A percentile compares a stretch with the other conserved stretches of the same genome.
Evolutionary conservation across 2,797 vertebrate genomes (phyloP).

Genomic region (Oryzias dopingdopingensis): DNA sequence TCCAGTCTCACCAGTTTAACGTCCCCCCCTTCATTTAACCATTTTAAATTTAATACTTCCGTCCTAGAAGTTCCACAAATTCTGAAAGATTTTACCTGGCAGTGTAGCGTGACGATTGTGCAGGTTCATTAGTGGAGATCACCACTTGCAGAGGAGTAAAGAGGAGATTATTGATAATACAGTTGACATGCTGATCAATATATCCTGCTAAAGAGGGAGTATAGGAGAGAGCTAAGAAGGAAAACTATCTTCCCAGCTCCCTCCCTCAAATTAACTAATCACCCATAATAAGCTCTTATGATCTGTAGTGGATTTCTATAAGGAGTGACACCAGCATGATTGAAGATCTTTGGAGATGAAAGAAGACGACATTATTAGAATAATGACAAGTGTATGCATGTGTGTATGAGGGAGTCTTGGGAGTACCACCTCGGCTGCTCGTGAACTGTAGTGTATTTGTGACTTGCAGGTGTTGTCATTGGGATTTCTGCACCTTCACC

Average conservation of each 20-base stretch:
- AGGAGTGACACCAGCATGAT: conserved; percentile 85
- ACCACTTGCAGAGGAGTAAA: conserved; percentile 60
- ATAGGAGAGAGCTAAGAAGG: conserved; percentile 23
- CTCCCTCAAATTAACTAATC: conserved; percentile 85
- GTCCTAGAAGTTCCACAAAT: neutral
- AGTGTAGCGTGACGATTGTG: conserved; percentile 51
- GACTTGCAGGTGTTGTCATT: conserved; percentile 25
- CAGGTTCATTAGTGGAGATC: conserved; percentile 73
- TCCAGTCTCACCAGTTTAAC: conserved; percentile 3
- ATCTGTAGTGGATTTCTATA: conserved; percentile 90
- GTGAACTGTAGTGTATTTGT: conserved; percentile 34
- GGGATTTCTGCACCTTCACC: conserved; percentile 13
- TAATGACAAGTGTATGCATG: conserved; percentile 63
- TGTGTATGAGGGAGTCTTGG: conserved; percentile 17
- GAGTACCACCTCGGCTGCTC: conserved; percentile 22
- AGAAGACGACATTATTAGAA: conserved; percentile 87
- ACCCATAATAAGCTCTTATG: conserved; percentile 95
- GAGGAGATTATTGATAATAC: conserved; percentile 76
- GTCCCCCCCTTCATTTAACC: neutral
- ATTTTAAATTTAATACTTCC: neutral
- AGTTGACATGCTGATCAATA: conserved; percentile 67
- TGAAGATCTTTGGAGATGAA: conserved; percentile 82
- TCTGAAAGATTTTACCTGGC: conserved; percentile 6
- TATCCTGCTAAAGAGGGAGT: conserved; percentile 41
- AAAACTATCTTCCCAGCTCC: conserved; percentile 56